phyloP scores from a whole-genome alignment of 53 echinoderm and acorn worm species.

The Holothuria scabra region DNA sequence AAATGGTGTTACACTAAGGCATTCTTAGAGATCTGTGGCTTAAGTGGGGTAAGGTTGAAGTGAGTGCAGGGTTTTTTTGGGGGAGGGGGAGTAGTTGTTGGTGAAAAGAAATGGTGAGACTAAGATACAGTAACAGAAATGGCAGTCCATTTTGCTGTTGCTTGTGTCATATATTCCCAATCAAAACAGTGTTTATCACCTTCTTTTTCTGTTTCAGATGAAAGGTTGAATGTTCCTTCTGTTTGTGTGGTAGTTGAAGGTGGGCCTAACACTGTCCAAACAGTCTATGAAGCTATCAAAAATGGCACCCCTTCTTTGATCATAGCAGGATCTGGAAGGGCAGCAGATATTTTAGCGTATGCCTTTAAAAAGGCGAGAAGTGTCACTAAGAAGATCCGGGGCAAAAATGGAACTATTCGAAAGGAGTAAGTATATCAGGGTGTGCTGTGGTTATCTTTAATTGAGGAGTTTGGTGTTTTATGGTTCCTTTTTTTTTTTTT shows the following conservation, averaged over 20 bases:
- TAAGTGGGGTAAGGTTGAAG: no score
- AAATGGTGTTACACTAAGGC: no score
- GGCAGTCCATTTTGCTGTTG: not conserved
- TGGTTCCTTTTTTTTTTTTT: not conserved
- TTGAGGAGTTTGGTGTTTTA: not conserved
- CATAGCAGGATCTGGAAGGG: constrained; percentile 95
- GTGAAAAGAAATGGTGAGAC: no score
- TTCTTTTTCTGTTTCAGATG: constrained; percentile 13
- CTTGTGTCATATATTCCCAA: not conserved
- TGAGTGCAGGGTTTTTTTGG: no score
- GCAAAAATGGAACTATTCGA: constrained; percentile 48
- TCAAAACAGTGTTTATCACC: not conserved
- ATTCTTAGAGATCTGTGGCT: no score
- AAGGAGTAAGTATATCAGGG: constrained; percentile 50
- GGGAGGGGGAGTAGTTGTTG: no score
- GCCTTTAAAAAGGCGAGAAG: constrained; percentile 70
- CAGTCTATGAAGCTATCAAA: constrained; percentile 87
- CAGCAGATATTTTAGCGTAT: constrained; percentile 91
- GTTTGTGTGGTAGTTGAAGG: constrained; percentile 79
- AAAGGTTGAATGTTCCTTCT: constrained; percentile 56
- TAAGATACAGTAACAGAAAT: no score
- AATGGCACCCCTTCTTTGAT: constrained; percentile 84
- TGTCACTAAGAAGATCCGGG: constrained; percentile 45
- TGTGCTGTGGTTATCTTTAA: not conserved
- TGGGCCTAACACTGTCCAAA: constrained; percentile 83